Base-by-base conservation (phyloP, 2,113 vertebrate species). In the Alces alces region DNA sequence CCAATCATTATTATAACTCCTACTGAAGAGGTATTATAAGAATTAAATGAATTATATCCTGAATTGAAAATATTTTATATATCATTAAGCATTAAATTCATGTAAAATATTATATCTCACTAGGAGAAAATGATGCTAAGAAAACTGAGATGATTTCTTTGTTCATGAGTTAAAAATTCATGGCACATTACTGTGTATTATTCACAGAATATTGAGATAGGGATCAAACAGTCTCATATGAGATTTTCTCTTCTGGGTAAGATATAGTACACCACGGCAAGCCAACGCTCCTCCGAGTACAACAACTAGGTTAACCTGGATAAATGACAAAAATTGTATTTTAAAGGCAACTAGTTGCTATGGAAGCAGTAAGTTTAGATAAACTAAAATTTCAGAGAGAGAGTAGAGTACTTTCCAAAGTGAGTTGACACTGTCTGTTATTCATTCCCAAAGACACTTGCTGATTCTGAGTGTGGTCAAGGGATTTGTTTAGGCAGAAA, bases 1-100 rank as follows among this genome's bases (percentile, higher is more conserved):
- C 8, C 57, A 0, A 28, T 80, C 52, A 55, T 28, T 76, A 43
- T 76, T 84, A 19, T 27, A 84, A 86, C 11, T 52, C n/a, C 25
- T 55, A 50, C 57, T 4, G 25, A 88, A 80, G 45, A 84, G 3
- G 0, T 57, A 82, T 88, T 80, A 2, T 54, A 76, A 82, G 33
- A 94, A 88, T 89, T 80, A 93, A 87, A 50, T 58, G 45, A 96
- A 86, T 90, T 89, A 12, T 82, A 86, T 91, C 55, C 76, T 88
- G 27, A 50, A 64, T 7, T 82, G 54, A 96, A 79, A 89, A 64
- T 83, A 89, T 76, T 87, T 84, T 93, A 2, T 78, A 57, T 87
- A 82, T 2, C 28, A 79, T 70, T 90, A 84, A 83, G 33, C 27
- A 61, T 89, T 95, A 92, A 60, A 70, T 83, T 90, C 13, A 43